Evolutionary conservation across 2,888 invertebrate genomes (phyloP).

Genomic region (Torymus auratus): DNA sequence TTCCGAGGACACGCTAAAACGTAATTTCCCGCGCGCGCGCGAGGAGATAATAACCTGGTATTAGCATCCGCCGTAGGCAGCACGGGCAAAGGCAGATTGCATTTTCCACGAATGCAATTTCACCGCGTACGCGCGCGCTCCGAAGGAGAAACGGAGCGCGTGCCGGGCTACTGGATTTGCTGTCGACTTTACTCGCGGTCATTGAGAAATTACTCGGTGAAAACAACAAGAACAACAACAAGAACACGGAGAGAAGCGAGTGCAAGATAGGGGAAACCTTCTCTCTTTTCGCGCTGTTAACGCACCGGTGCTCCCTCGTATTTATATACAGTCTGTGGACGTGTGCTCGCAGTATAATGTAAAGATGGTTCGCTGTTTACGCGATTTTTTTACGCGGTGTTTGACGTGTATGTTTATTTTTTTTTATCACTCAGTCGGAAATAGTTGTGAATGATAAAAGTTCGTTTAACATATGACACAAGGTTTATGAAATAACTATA

Average conservation of each 20-base stretch:
- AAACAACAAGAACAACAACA: neutral
- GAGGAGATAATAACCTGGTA: constrained; percentile 28
- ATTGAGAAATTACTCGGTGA: constrained; percentile 36
- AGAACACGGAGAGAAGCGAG: neutral
- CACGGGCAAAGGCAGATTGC: constrained; percentile 42
- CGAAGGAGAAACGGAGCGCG: constrained; percentile 24
- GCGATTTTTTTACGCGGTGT: no score
- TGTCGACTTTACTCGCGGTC: neutral
- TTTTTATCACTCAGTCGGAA: no score
- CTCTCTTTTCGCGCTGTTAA: constrained; percentile 9
- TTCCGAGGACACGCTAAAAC: constrained; percentile 29
- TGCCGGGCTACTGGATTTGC: constrained; percentile 29
- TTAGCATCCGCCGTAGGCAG: constrained; percentile 38
- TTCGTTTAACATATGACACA: no score
- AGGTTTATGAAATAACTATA: no score
- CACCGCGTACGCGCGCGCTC: constrained; percentile 18
- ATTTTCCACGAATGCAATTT: constrained; percentile 56
- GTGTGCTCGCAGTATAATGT: no score
- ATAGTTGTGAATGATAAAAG: no score
- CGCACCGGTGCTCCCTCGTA: neutral
- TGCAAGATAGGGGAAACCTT: constrained; percentile 2
- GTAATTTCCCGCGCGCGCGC: constrained; percentile 23
- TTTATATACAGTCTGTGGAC: neutral
- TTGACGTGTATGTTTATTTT: no score
- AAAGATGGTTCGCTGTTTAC: no score